These are phyloP conservation scores for Acanthosepion pharaonis DNA, from an alignment of 2,888 invertebrate species.

Conservation along the genomic window DNA sequence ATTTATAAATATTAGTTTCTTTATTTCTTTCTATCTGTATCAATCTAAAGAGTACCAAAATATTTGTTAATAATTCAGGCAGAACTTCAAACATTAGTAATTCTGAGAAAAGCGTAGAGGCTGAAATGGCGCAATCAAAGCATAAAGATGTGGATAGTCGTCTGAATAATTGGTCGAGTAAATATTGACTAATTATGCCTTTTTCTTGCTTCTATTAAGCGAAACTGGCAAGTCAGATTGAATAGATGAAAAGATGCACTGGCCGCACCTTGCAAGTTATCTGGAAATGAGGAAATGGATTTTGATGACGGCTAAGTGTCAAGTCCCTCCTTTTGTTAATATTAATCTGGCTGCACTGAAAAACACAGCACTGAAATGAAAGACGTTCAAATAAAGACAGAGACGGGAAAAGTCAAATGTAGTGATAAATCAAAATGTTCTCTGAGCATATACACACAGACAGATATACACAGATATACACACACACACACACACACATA, in stretches of 20 bases:
- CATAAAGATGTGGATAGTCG: background rate
- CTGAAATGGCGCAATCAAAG: background rate
- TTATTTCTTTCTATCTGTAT: background rate
- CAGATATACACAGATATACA: background rate
- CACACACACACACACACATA: background rate
- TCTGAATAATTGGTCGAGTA: background rate
- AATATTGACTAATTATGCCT: background rate
- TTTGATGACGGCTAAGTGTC: constrained; percentile 6
- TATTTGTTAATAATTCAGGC: too few species aligned
- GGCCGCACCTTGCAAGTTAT: background rate
- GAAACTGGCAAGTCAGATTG: background rate
- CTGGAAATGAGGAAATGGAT: background rate
- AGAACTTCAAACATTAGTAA: background rate
- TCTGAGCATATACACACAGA: background rate
- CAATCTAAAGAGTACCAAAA: background rate
- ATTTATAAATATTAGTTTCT: too few species aligned
- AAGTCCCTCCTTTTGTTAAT: background rate
- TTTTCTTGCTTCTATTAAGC: background rate
- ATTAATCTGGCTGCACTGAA: constrained; percentile 33
- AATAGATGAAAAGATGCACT: background rate
- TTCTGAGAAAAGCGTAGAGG: background rate
- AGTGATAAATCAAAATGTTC: background rate
- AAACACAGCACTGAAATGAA: background rate
- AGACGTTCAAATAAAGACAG: background rate
- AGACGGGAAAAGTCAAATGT: background rate